Evolutionary conservation across 2,888 invertebrate species (phyloP).

Genomic region (Sinodicranocentrus sp.): DNA sequence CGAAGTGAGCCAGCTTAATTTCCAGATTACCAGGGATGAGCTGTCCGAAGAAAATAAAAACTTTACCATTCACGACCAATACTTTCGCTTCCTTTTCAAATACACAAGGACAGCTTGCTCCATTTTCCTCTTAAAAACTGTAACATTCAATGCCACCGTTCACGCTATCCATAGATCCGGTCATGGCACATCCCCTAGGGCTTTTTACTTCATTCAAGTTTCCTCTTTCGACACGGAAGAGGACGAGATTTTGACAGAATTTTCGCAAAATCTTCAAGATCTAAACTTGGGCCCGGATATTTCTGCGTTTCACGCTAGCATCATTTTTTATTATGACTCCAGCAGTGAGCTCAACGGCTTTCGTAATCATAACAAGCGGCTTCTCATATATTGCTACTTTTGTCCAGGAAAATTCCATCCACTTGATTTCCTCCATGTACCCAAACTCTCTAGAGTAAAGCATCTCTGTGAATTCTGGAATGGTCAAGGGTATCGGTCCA

Average conservation of each 20-base stretch:
- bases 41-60: background rate
- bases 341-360: too few species aligned
- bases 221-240: background rate
- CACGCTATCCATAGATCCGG: constrained; percentile 1
- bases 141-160: constrained; percentile 26
- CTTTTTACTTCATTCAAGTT: constrained; percentile 3
- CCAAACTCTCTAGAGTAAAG: constrained; percentile 2
- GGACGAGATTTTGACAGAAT: constrained; percentile 20
- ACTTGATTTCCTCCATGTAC: too few species aligned
- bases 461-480: background rate
- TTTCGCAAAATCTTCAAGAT: background rate
- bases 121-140: background rate
- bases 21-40: constrained; percentile 10
- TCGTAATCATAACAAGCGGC: background rate
- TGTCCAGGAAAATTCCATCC: background rate
- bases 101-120: background rate
- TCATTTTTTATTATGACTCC: constrained; percentile 21
- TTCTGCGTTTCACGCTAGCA: constrained; percentile 17
- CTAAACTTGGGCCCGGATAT: background rate
- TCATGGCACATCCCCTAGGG: background rate
- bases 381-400: background rate
- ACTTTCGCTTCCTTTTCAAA: constrained; percentile 15
- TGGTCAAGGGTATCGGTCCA: constrained; percentile 25
- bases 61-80: background rate
- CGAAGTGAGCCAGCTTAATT: background rate